A percentile compares a stretch with the other conserved stretches of the same genome.
Conservation (phyloP, 2,797 vertebrate genomes). For the Psittacula echo region DNA sequence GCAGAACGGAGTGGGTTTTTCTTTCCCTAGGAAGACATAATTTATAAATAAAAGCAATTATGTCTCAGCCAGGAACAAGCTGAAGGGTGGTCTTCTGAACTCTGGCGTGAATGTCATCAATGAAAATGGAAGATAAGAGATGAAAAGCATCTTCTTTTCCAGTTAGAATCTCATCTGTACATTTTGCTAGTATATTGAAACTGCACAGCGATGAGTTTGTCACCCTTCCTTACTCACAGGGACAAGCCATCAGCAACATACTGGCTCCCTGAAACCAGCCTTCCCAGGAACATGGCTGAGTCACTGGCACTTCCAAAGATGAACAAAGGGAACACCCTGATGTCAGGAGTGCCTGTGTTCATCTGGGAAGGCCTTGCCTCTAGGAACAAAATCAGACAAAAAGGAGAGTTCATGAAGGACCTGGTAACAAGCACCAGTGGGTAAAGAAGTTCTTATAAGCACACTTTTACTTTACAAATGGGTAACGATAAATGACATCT, state of each 20-base stretch:
- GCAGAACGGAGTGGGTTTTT: slow-evolving; percentile 16
- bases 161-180: not conserved
- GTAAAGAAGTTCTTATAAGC: not conserved
- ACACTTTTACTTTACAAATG: not conserved
- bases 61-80: slow-evolving; percentile 50
- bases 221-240: not conserved
- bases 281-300: not conserved
- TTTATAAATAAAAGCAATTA: slow-evolving; percentile 66
- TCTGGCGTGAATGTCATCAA: slow-evolving; percentile 12
- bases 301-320: fast-evolving
- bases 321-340: not conserved
- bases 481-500: not conserved
- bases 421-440: not conserved
- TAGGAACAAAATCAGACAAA: not conserved
- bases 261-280: not conserved
- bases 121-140: slow-evolving; percentile 36
- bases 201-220: not conserved
- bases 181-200: not conserved
- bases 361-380: not conserved
- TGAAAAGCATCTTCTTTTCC: slow-evolving; percentile 18
- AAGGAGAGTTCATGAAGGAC: not conserved
- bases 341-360: not conserved
- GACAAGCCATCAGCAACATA: not conserved
- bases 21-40: slow-evolving; percentile 37
- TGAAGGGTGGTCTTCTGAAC: slow-evolving; percentile 62